Conservation (phyloP, 2,797 vertebrate species). For the Enteromius paludinosus region DNA sequence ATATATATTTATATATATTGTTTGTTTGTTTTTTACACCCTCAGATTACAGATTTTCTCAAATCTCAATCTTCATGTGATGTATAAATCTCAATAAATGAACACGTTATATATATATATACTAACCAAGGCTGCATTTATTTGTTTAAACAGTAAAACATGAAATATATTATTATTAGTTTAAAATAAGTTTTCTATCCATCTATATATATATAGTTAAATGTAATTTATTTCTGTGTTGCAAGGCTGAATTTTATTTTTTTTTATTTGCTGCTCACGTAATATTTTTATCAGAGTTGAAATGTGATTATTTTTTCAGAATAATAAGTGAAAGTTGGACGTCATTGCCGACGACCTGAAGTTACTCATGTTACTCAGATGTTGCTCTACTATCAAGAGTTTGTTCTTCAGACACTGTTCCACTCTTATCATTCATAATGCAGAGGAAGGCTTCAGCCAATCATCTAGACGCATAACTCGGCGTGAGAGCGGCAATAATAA, state of each 20-base stretch:
- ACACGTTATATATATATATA: too few species aligned
- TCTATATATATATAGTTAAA: too few species aligned
- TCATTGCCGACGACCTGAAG: neutral
- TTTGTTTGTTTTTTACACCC: too few species aligned
- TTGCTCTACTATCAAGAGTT: conserved; percentile 1
- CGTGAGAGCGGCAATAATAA: neutral
- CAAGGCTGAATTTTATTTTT: neutral
- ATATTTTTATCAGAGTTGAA: neutral
- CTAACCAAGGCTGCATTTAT: too few species aligned
- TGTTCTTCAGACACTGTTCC: neutral
- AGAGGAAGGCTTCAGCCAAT: neutral
- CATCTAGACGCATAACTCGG: neutral
- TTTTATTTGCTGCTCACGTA: neutral
- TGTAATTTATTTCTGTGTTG: neutral
- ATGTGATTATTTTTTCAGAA: neutral
- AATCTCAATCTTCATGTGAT: too few species aligned
- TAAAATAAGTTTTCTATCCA: too few species aligned
- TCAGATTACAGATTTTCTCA: too few species aligned
- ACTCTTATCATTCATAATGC: conserved; percentile 4
- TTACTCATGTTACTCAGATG: neutral
- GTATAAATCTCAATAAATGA: too few species aligned
- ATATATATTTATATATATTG: neutral
- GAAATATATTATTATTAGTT: neutral
- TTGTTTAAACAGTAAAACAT: too few species aligned
- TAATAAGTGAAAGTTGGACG: neutral